phyloP scores from a whole-genome alignment of 2,888 invertebrate genomes.

The Drosophila atroscutellata region DNA sequence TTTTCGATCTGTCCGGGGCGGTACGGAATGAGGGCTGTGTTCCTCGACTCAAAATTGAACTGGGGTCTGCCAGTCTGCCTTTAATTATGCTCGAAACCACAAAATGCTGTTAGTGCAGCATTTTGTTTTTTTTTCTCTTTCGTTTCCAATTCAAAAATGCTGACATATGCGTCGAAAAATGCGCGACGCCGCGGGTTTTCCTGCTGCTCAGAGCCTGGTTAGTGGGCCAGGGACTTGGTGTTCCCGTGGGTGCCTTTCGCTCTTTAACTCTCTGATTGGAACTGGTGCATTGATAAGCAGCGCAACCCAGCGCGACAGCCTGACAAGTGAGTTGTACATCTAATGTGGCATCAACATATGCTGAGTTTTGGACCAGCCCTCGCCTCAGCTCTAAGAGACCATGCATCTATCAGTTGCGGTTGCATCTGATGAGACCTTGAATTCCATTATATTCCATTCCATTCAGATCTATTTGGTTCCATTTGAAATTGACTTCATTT shows the following conservation, averaged over 20 bases:
- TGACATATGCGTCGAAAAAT: constrained; percentile 83
- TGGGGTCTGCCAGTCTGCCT: constrained; percentile 65
- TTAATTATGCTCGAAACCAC: constrained; percentile 82
- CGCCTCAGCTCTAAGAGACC: constrained; percentile 21
- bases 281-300: constrained; percentile 71
- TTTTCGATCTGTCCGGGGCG: constrained; percentile 82
- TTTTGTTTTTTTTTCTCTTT: constrained; percentile 47
- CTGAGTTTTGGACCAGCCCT: constrained; percentile 54
- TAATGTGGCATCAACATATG: constrained; percentile 86
- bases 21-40: constrained; percentile 37
- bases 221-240: constrained; percentile 23
- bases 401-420: constrained; percentile 69
- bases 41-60: not conserved
- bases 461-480: constrained; percentile 16
- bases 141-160: constrained; percentile 80
- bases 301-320: constrained; percentile 43
- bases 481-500: constrained; percentile 66
- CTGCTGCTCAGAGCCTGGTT: constrained; percentile 33
- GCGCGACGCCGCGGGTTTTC: constrained; percentile 56
- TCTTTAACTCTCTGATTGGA: constrained; percentile 83
- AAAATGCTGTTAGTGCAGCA: constrained; percentile 81
- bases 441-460: not conserved
- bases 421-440: constrained; percentile 18
- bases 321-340: constrained; percentile 84
- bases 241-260: constrained; percentile 77